Base-by-base conservation (phyloP, 2,797 vertebrate species). In the Triplophysa bombifrons region DNA sequence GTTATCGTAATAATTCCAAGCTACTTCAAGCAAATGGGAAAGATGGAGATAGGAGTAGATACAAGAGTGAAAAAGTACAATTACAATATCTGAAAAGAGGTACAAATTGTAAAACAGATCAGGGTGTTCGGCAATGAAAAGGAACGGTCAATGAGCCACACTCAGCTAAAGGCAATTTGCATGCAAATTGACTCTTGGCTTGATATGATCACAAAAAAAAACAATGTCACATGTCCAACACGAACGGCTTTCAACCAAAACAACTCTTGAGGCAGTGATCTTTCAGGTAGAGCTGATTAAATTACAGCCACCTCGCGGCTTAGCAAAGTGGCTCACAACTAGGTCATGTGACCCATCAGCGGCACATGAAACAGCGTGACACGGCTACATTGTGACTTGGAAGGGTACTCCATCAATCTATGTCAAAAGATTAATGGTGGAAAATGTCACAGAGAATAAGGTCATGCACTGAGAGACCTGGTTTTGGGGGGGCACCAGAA, bases 391-490 rank as follows among this genome's bases (percentile, higher is more conserved):
- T 86, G 87, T 88, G 89, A 88, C 88, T 87, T 83, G 80, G 85
- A 91, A 86, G 86, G 88, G 85, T 80, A 88, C 89, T 93, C 89
- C 85, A 90, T 92, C 91, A 90, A 88, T 84, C 66, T 83, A 86
- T 34, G 86, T 89, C 88, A 79, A 87, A 83, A 93, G 91, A 93
- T 93, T 93, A 92, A 93, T 92, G 91, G 88, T 89, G 86, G 87
- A 88, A 94, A 93, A 93, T 93, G 91, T 92, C 91, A 91, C 86
- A 67, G 90, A 88, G 90, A 92, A 93, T 92, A 93, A 92, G 92
- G 92, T 92, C 91, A 88, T 17, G 84, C 86, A 74, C 89, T 86
- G 80, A 89, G 87, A 91, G 91, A 90, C 87, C 88, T 76, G 85
- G 81, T 85, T 86, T 88, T 66, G 83, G 86, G 84, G 63, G 74